Evolutionary conservation across 2,888 invertebrate species (phyloP).

Genomic region (Lochmaea capreae): DNA sequence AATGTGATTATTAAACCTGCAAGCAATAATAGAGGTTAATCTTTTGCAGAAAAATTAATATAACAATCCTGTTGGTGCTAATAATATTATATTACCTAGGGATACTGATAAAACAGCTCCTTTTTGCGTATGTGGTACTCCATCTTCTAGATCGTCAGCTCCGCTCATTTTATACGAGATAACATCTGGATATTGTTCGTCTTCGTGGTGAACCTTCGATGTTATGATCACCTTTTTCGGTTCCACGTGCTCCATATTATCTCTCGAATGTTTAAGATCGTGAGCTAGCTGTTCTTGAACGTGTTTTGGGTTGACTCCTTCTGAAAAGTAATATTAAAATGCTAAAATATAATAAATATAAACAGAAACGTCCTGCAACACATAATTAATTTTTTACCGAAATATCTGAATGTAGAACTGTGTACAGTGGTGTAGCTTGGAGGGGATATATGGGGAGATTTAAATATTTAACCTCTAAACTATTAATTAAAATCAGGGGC

Average conservation of each 20-base stretch:
- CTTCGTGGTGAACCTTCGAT: conserved; percentile 47
- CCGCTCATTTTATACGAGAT: conserved; percentile 56
- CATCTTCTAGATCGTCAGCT: conserved; percentile 67
- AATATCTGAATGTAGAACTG: too few species aligned
- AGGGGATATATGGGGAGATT: too few species aligned
- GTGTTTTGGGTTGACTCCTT: conserved; percentile 56
- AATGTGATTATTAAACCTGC: conserved; percentile 83
- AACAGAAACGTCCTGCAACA: too few species aligned
- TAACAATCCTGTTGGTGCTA: too few species aligned
- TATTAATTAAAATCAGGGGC: too few species aligned
- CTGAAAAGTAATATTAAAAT: neutral
- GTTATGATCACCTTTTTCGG: conserved; percentile 46
- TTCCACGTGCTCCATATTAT: conserved; percentile 51
- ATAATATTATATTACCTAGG: conserved; percentile 68
- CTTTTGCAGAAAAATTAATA: neutral
- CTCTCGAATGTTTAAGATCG: conserved; percentile 62
- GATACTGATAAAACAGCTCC: conserved; percentile 85
- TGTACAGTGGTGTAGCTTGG: too few species aligned
- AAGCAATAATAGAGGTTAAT: conserved; percentile 43
- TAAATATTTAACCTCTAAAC: too few species aligned
- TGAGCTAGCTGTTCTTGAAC: conserved; percentile 63
- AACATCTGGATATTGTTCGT: conserved; percentile 55
- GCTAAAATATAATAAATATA: too few species aligned
- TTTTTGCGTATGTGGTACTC: conserved; percentile 77
- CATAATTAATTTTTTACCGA: too few species aligned